Evolutionary conservation across 2,113 vertebrate genomes (phyloP).

Genomic region (Psilopogon haemacephalus): DNA sequence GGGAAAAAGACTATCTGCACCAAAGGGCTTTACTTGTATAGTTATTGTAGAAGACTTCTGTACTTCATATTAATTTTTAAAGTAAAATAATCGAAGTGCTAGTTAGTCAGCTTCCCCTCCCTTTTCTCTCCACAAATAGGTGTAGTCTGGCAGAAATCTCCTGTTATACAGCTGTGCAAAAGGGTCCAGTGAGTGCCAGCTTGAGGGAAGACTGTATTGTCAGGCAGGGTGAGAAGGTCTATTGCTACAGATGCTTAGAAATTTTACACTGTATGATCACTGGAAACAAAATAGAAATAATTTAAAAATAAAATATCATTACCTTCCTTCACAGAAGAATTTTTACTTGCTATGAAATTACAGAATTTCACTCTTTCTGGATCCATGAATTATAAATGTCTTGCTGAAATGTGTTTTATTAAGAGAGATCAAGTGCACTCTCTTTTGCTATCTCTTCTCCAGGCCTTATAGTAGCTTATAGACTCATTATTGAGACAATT

Average conservation of each 20-base stretch:
- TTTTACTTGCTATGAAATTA: neutral
- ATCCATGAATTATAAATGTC: neutral
- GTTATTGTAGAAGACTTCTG: neutral
- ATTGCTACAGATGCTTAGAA: neutral
- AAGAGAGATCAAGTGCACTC: fast-evolving
- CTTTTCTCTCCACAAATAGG: neutral
- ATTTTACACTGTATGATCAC: neutral
- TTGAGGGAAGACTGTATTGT: neutral
- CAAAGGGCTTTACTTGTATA: neutral
- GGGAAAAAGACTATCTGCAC: neutral
- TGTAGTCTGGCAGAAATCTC: neutral
- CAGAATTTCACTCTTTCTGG: neutral
- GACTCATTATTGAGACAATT: neutral
- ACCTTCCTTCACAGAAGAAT: neutral
- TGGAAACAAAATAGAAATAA: neutral
- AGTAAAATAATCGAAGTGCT: neutral
- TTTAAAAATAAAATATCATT: neutral
- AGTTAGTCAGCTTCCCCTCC: neutral
- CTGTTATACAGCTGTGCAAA: neutral
- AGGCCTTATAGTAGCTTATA: neutral
- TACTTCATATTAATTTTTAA: neutral
- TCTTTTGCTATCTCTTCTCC: neutral
- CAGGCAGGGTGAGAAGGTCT: neutral
- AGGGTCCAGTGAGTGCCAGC: fast-evolving
- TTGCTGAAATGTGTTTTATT: neutral